These are phyloP conservation scores for Bombus confusus DNA, from an alignment of 1,140 invertebrate genomes.

Conservation along the genomic window DNA sequence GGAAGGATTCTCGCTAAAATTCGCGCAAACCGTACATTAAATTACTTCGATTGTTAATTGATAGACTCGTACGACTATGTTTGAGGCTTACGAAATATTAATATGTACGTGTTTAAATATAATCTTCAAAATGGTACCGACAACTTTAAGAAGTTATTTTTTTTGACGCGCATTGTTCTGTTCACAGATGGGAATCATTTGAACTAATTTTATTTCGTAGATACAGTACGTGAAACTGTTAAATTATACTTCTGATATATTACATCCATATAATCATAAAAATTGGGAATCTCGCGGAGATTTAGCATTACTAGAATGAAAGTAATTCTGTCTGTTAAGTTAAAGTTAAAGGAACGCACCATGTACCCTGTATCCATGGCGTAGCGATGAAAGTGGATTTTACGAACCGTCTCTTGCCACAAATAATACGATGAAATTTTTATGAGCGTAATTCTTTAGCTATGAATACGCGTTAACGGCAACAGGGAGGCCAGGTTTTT, in stretches of 20 bases:
- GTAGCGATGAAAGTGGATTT: background rate
- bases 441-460: background rate
- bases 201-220: too few relatives aligned
- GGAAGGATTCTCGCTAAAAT: background rate
- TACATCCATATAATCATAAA: too few relatives aligned
- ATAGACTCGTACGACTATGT: background rate
- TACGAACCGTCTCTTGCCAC: background rate
- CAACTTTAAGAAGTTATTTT: background rate
- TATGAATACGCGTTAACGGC: constrained; percentile 27
- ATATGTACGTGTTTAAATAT: background rate
- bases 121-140: background rate
- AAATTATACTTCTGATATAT: too few relatives aligned
- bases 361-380: background rate
- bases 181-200: too few relatives aligned
- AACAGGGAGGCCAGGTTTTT: constrained; percentile 1
- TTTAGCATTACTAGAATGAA: background rate
- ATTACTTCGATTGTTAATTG: background rate
- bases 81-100: background rate
- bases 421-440: constrained; percentile 19
- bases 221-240: too few relatives aligned
- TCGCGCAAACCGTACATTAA: background rate
- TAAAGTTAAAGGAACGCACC: background rate
- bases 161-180: background rate
- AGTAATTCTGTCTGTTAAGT: background rate
- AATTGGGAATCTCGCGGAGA: too few relatives aligned